Conservation (phyloP, 2,888 invertebrate species). For the Laothoe populi region DNA sequence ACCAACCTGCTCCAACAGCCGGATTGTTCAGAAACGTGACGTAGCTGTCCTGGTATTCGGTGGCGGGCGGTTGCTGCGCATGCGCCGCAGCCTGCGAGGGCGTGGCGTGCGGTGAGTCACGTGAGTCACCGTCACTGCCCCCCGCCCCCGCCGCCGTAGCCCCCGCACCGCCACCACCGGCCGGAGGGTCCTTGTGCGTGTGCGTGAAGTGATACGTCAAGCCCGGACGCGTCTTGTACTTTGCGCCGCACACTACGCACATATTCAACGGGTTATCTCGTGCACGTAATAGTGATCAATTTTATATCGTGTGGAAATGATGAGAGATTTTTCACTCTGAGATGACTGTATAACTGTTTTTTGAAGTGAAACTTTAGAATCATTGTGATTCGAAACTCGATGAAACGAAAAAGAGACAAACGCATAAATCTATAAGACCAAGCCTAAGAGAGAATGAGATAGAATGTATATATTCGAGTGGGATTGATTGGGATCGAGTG, state of each 20-base stretch:
- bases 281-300: neutral
- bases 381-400: no score
- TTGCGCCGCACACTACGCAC: slow-evolving; percentile 94
- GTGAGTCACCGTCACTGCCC: slow-evolving; percentile 65
- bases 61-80: slow-evolving; percentile 50
- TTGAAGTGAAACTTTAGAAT: no score
- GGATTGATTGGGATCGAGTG: no score
- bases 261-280: slow-evolving; percentile 12
- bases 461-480: no score
- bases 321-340: neutral
- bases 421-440: no score
- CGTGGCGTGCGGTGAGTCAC: slow-evolving; percentile 88
- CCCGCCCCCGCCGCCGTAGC: slow-evolving; percentile 44
- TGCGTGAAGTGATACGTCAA: slow-evolving; percentile 98
- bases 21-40: slow-evolving; percentile 88
- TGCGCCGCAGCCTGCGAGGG: slow-evolving; percentile 69
- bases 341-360: no score
- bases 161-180: slow-evolving; percentile 48
- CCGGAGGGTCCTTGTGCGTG: slow-evolving; percentile 89
- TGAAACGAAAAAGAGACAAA: no score
- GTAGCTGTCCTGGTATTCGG: slow-evolving; percentile 88
- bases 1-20: slow-evolving; percentile 64
- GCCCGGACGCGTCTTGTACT: slow-evolving; percentile 98
- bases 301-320: slow-evolving; percentile 7
- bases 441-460: no score